These are phyloP conservation scores for Aspidoscelis tigris DNA, from an alignment of 2,113 vertebrate species.

Conservation along the genomic window DNA sequence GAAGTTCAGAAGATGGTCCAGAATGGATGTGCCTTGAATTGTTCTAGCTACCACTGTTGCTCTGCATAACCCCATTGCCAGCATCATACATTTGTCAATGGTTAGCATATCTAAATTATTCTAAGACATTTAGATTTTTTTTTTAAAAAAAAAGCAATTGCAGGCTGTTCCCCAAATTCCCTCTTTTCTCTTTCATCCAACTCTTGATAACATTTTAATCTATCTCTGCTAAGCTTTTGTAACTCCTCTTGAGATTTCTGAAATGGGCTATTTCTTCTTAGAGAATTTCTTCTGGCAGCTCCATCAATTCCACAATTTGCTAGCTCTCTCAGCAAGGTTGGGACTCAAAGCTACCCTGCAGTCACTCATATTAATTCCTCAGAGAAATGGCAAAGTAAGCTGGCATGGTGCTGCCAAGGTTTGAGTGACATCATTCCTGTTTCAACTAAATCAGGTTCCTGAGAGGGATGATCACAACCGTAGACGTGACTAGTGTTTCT, in stretches of 20 bases:
- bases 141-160: constrained; percentile 34
- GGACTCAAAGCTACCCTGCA: constrained; percentile 57
- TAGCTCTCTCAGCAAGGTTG: constrained; percentile 39
- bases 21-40: not conserved
- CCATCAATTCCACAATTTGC: constrained; percentile 72
- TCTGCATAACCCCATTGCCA: not conserved
- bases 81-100: not conserved
- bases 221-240: constrained; percentile 36
- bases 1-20: not conserved
- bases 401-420: constrained; percentile 73
- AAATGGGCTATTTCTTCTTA: constrained; percentile 34
- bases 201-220: constrained; percentile 15
- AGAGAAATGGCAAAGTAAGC: constrained; percentile 58
- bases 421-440: constrained; percentile 77
- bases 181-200: not conserved
- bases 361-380: constrained; percentile 58
- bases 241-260: constrained; percentile 41
- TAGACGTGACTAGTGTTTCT: constrained; percentile 55
- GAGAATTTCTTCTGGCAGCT: constrained; percentile 63
- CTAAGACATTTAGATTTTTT: constrained; percentile 50
- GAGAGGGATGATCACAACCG: constrained; percentile 54
- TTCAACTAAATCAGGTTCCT: constrained; percentile 52
- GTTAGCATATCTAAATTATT: constrained; percentile 44
- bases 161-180: constrained; percentile 37
- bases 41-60: too few relatives aligned